Conservation (phyloP, 2,113 vertebrate genomes). For the Condylura cristata region DNA sequence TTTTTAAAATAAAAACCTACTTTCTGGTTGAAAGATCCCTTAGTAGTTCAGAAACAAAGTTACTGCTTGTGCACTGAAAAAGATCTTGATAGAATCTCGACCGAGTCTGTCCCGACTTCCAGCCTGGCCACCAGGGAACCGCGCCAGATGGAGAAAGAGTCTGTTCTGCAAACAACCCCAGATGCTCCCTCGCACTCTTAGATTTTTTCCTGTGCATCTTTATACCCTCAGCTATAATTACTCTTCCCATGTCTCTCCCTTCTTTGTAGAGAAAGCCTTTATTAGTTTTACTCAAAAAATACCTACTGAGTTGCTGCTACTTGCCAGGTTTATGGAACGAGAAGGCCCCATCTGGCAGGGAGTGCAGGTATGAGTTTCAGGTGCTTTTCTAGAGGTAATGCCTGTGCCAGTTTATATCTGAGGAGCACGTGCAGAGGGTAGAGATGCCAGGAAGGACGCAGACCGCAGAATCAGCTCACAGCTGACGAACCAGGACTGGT, state of each 20-base stretch:
- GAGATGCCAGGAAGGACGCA: neutral
- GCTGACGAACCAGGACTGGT: neutral
- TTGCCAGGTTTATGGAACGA: neutral
- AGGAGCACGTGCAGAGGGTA: neutral
- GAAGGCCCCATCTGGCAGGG: neutral
- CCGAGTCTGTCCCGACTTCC: neutral
- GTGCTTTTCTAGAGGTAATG: neutral
- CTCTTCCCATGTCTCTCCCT: neutral
- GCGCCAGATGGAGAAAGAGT: neutral
- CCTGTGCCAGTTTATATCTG: neutral
- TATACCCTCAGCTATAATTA: neutral
- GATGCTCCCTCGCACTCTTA: neutral
- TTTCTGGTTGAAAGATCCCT: neutral
- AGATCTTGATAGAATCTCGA: neutral
- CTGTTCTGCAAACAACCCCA: neutral
- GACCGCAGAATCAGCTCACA: accelerated
- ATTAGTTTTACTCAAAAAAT: neutral
- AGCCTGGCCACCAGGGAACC: neutral
- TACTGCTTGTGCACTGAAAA: neutral
- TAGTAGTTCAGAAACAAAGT: neutral
- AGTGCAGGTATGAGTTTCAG: neutral
- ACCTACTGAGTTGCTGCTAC: neutral
- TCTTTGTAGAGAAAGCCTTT: constrained; percentile 4
- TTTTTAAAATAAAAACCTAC: neutral
- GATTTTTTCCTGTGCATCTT: neutral